Percentiles rank a stretch among this genome's conserved stretches.
phyloP scores from a whole-genome alignment of 2,888 invertebrate genomes.

The Drosophila nr. perissopoda region DNA sequence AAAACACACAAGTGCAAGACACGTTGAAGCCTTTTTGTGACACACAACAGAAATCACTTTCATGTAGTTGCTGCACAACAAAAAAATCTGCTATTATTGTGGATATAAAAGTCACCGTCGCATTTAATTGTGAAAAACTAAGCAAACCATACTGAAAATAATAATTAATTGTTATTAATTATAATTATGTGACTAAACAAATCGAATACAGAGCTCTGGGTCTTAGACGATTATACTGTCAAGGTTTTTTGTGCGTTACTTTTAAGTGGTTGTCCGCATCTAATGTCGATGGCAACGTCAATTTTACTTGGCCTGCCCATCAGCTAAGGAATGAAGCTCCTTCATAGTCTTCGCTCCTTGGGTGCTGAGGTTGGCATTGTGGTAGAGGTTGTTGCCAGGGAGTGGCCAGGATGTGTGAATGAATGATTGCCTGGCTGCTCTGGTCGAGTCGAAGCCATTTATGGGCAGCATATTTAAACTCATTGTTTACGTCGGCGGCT shows the following conservation, averaged over 20 bases:
- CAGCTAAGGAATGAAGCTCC: slow-evolving; percentile 61
- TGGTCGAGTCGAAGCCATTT: slow-evolving; percentile 37
- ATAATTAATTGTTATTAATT: not conserved
- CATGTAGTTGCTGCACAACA: no score
- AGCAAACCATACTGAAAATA: not conserved
- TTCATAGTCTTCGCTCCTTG: slow-evolving; percentile 50
- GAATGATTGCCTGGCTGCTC: slow-evolving; percentile 21
- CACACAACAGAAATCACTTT: slow-evolving; percentile 4
- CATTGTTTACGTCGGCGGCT: slow-evolving; percentile 52
- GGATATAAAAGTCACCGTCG: not conserved
- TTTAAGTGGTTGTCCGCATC: slow-evolving; percentile 30
- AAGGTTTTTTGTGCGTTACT: not conserved
- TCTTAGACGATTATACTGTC: not conserved
- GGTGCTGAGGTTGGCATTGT: not conserved
- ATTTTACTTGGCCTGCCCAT: slow-evolving; percentile 60
- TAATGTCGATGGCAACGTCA: slow-evolving; percentile 31
- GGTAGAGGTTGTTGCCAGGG: slow-evolving; percentile 16
- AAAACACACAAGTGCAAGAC: not conserved
- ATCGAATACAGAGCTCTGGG: not conserved
- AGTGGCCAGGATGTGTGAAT: slow-evolving; percentile 33
- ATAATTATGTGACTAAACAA: not conserved
- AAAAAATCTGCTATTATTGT: not conserved
- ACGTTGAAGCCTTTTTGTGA: slow-evolving; percentile 44
- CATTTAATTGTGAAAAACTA: not conserved
- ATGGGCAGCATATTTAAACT: slow-evolving; percentile 55